Conservation (phyloP, 2,797 vertebrate species). For the Dryobates pubescens region DNA sequence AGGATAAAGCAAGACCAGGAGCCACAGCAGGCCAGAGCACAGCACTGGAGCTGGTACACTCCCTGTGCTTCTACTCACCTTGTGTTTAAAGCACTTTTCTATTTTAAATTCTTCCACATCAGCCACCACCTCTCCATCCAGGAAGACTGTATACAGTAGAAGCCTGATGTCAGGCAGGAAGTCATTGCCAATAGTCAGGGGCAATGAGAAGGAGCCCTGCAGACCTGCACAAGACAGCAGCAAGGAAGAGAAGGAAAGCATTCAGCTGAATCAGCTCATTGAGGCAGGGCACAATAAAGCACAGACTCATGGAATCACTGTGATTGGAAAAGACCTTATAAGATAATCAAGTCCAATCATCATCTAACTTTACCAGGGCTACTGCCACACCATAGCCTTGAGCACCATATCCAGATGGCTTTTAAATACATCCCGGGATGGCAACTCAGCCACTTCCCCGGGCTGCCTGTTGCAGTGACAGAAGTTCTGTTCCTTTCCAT, state of each 20-base stretch:
- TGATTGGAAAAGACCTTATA: too few relatives aligned
- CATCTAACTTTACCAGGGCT: too few relatives aligned
- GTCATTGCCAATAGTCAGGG: constrained; percentile 54
- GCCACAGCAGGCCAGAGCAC: not conserved
- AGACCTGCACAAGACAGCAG: constrained; percentile 20
- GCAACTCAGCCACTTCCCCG: too few relatives aligned
- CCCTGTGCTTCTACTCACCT: constrained; percentile 49
- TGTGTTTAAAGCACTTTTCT: constrained; percentile 71
- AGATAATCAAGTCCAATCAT: too few relatives aligned
- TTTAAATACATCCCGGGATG: too few relatives aligned
- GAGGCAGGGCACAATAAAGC: not conserved
- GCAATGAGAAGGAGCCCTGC: constrained; percentile 63
- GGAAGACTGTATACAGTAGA: constrained; percentile 63
- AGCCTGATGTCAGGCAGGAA: constrained; percentile 64
- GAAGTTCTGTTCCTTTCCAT: too few relatives aligned
- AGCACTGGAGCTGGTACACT: not conserved
- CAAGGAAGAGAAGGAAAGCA: not conserved
- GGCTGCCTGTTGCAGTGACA: too few relatives aligned
- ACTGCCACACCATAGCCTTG: too few relatives aligned
- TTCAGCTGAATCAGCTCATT: not conserved
- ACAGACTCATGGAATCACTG: too few relatives aligned
- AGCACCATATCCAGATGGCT: too few relatives aligned
- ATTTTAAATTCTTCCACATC: constrained; percentile 65
- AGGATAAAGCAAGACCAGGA: not conserved
- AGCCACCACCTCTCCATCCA: constrained; percentile 64